A percentile compares a stretch with the other conserved stretches of the same genome.
These are phyloP conservation scores for Neodiprion virginianus DNA, from an alignment of 1,140 invertebrate genomes.

Conservation along the genomic window DNA sequence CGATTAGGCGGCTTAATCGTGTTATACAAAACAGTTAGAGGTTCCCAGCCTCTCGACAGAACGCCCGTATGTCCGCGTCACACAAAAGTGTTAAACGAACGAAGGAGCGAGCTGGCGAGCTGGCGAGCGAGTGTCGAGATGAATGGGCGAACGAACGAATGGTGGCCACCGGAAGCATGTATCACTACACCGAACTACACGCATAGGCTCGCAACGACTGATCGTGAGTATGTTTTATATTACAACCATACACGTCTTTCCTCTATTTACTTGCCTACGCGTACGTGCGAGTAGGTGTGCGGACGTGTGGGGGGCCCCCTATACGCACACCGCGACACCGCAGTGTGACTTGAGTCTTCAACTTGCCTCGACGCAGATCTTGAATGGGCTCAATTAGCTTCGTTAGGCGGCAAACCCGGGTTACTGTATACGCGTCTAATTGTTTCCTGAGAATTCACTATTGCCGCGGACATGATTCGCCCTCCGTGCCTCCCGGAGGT, in stretches of 20 bases:
- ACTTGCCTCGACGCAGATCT: slow-evolving; percentile 4
- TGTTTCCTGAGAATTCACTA: not conserved
- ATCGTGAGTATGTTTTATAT: not conserved
- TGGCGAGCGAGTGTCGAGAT: not conserved
- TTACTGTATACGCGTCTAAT: not conserved
- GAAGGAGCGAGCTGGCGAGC: slow-evolving; percentile 43
- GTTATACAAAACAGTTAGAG: slow-evolving; percentile 57
- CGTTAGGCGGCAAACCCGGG: slow-evolving; percentile 3
- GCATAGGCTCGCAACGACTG: not conserved
- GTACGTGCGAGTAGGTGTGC: not conserved
- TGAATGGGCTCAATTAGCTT: slow-evolving; percentile 2
- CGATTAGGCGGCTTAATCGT: slow-evolving; percentile 20
- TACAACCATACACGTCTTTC: not conserved
- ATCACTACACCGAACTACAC: slow-evolving; percentile 1
- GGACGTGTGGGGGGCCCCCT: not conserved
- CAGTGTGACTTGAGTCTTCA: not conserved
- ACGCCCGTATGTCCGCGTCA: slow-evolving; percentile 52
- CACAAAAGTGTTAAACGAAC: slow-evolving; percentile 60
- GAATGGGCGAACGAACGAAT: not conserved
- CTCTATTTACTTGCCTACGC: not conserved
- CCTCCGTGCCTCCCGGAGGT: not conserved
- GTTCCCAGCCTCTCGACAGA: slow-evolving; percentile 47
- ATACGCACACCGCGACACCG: not conserved
- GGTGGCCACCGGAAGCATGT: slow-evolving; percentile 3
- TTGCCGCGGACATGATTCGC: not conserved